Evolutionary conservation across 2,113 vertebrate genomes (phyloP), one percentile per base, ranked within the genome.

Genomic region (Rhinichthys klamathensis): DNA sequence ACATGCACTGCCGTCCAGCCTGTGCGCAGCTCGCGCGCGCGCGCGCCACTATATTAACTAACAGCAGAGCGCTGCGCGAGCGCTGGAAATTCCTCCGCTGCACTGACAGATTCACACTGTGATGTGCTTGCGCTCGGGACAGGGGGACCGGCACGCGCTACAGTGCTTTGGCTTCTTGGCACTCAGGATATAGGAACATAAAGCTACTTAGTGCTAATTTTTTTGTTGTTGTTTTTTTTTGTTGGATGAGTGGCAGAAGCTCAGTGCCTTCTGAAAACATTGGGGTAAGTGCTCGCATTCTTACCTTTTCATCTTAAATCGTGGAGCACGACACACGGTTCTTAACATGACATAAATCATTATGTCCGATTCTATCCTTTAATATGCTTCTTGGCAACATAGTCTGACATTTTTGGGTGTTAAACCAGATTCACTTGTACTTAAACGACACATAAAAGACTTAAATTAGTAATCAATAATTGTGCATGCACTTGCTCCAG

Each of bases 81-180:
- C 63, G 49, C 76, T 44, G 79, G 78, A 74, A 25, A 86, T 82
- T 73, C 79, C 85, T 80, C 78, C 69, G 74, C 74, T 63, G 84
- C 63, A n/a, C 78, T 16, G 16, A 49, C 41, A 41, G 8, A 41
- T 41, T 16, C 63, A 25, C 16, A 51, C 27, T n/a, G 78, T 63
- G 85, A 82, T 61, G 85, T 65, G 84, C 75, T 65, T 35, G 75
- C 84, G 83, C 75, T 56, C 84, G 84, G 75, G 84, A 69, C 84
- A 80, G 76, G 63, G 49, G 61, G 6, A 44, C 75, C 35, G 30
- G 32, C 82, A 49, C 82, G 82, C 82, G 41, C 82, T 58, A 32
- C 72, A 35, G 44, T 58, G 58, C 56, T 49, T 1, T 32, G n/a
- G 41, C 56, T 30, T 44, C 15, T 65, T 23, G 35, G 30, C 73